A percentile compares a stretch with the other conserved stretches of the same genome.
These are phyloP conservation scores for Sciurus vulgaris DNA, from an alignment of 2,797 vertebrate species.

Conservation along the genomic window DNA sequence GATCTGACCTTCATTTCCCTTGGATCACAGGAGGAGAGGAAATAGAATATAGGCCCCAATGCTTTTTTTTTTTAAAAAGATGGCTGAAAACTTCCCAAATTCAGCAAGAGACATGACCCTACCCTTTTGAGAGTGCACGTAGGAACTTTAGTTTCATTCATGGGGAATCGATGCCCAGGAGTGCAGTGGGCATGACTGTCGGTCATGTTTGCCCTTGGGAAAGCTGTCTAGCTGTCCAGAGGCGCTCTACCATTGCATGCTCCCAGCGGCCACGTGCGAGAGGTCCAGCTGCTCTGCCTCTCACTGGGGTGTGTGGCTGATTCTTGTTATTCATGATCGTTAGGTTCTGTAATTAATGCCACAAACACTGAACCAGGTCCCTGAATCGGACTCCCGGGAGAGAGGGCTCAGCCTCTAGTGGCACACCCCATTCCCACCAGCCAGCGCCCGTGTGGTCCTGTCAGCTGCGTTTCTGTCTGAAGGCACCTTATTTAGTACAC, in stretches of 20 bases:
- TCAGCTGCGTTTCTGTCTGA: not conserved
- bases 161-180: not conserved
- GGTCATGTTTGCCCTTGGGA: too few relatives aligned
- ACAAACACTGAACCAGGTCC: not conserved
- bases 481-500: not conserved
- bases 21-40: not conserved
- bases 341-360: too few relatives aligned
- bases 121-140: not conserved
- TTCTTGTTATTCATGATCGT: too few relatives aligned
- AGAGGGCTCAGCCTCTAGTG: not conserved
- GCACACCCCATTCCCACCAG: not conserved
- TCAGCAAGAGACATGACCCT: not conserved
- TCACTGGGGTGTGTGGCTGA: too few relatives aligned
- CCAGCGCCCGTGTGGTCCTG: not conserved
- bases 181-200: not conserved
- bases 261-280: too few relatives aligned
- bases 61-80: not conserved
- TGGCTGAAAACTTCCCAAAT: not conserved
- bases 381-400: not conserved
- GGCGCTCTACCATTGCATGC: too few relatives aligned
- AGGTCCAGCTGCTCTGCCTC: too few relatives aligned
- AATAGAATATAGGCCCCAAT: not conserved
- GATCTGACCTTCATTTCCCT: not conserved
- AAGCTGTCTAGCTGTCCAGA: too few relatives aligned
- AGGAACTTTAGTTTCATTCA: not conserved